phyloP scores from a whole-genome alignment of 2,113 vertebrate species.

The Perccottus glenii region DNA sequence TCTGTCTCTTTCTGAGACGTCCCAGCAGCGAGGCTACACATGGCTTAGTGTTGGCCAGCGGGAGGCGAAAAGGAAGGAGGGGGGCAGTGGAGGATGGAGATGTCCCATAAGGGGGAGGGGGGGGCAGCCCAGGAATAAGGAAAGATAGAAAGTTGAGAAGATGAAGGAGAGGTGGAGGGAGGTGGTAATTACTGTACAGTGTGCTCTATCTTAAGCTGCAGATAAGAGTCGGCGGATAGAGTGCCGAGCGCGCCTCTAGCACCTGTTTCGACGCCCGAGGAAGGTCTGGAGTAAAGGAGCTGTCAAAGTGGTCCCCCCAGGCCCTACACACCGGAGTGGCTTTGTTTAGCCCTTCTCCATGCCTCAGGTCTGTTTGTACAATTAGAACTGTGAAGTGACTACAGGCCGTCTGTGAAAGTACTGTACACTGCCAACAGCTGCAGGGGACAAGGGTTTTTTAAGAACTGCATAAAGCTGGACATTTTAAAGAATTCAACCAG shows the following conservation, averaged over 20 bases:
- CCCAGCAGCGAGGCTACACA: slow-evolving; percentile 49
- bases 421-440: background rate
- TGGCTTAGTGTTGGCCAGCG: background rate
- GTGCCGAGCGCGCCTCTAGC: slow-evolving; percentile 21
- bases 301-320: slow-evolving; percentile 63
- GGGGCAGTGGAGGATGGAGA: slow-evolving; percentile 40
- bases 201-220: slow-evolving; percentile 63
- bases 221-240: slow-evolving; percentile 65
- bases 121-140: background rate
- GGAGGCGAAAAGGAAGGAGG: too few relatives aligned
- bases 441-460: background rate
- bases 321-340: slow-evolving; percentile 35
- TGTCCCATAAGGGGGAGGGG: slow-evolving; percentile 39
- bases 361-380: slow-evolving; percentile 27
- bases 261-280: slow-evolving; percentile 46
- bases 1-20: slow-evolving; percentile 55
- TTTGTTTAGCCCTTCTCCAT: slow-evolving; percentile 48
- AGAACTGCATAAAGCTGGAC: background rate
- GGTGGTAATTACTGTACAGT: slow-evolving; percentile 70
- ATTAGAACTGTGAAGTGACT: slow-evolving; percentile 24
- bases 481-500: background rate
- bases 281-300: slow-evolving; percentile 48
- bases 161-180: slow-evolving; percentile 37
- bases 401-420: background rate
- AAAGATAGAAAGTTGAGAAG: slow-evolving; percentile 55